Conservation (phyloP, 23 tunicate genomes). For the Oikopleura dioica region DNA sequence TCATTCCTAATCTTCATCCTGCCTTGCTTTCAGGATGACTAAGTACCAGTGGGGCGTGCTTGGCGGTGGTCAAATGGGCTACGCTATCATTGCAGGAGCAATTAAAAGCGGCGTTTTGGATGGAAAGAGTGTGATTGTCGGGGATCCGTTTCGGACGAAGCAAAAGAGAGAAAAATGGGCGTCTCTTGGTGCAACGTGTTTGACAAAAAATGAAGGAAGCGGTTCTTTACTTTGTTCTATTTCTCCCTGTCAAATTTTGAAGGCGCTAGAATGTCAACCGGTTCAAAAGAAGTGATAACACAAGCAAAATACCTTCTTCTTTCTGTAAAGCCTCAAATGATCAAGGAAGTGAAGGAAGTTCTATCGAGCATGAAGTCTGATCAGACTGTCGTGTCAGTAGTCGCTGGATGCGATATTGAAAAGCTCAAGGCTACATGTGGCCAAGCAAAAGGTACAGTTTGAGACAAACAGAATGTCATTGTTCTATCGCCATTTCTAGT, state of each 20-base stretch:
- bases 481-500: too few species aligned
- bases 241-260: background rate
- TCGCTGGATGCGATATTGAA: background rate
- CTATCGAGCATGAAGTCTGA: background rate
- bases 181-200: background rate
- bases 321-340: background rate
- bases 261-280: background rate
- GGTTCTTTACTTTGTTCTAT: too few species aligned
- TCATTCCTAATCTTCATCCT: too few species aligned
- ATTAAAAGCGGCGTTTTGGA: background rate
- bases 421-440: background rate
- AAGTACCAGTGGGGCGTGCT: background rate
- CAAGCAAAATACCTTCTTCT: background rate
- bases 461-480: too few species aligned
- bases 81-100: background rate
- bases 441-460: background rate
- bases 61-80: conserved; percentile 9
- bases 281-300: background rate
- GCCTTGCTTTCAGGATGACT: conserved; percentile 8
- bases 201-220: background rate
- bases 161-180: conserved; percentile 1
- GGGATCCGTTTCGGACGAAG: background rate
- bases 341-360: background rate
- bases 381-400: background rate
- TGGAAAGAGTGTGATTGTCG: background rate